These are phyloP conservation scores for Helicolenus hilgendorfi DNA, from an alignment of 2,797 vertebrate species.

Conservation along the genomic window DNA sequence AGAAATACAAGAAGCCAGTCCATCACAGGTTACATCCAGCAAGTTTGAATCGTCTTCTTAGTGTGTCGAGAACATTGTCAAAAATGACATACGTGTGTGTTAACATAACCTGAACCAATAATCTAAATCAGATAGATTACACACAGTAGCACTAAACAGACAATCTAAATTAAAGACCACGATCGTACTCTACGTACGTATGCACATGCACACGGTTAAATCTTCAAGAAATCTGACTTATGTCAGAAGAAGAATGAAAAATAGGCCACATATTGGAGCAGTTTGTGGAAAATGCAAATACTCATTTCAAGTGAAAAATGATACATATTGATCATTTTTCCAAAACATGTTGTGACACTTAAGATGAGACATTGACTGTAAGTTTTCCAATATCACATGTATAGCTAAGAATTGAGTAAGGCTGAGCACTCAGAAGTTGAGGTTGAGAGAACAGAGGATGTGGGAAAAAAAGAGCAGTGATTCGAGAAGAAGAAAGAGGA, in stretches of 20 bases:
- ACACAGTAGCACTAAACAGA: neutral
- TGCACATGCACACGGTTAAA: neutral
- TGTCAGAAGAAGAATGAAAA: neutral
- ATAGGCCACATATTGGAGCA: neutral
- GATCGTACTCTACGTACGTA: neutral
- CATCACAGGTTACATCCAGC: neutral
- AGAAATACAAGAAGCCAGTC: neutral
- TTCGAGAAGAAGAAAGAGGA: slow-evolving; percentile 38
- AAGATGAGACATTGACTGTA: neutral
- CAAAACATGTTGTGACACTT: neutral
- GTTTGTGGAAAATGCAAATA: neutral
- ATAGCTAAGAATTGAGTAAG: neutral
- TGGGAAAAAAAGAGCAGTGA: slow-evolving; percentile 29
- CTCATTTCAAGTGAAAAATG: neutral
- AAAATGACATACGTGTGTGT: neutral
- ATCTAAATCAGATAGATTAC: neutral
- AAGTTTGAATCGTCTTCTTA: neutral
- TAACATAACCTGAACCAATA: neutral
- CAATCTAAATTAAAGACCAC: neutral
- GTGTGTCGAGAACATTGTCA: neutral
- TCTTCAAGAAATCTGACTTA: neutral
- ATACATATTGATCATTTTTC: neutral
- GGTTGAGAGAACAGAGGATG: neutral
- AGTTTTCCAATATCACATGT: neutral
- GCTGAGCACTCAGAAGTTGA: neutral